A percentile compares a stretch with the other conserved stretches of the same genome.
phyloP scores from a whole-genome alignment of 2,113 vertebrate genomes.

The crab-eating macaque (Macaca fascicularis) region T2T-MFA8v1.1 NC_088379.1:6504001-6504500 shows the following conservation, averaged over 20 bases:
- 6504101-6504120: not conserved
- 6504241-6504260: too few relatives aligned
- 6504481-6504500: not conserved
- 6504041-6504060: rapidly evolving
- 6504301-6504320: not conserved
- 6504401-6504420: not conserved
- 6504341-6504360: too few relatives aligned
- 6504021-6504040: not conserved
- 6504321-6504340: not conserved
- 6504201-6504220: not conserved
- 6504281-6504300: not conserved
- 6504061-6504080: too few relatives aligned
- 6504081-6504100: not conserved
- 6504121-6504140: rapidly evolving
- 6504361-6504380: too few relatives aligned
- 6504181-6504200: rapidly evolving
- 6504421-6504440: not conserved
- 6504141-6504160: not conserved
- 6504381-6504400: not conserved
- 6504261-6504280: not conserved
- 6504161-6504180: not conserved
- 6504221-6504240: not conserved
- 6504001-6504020: not conserved
- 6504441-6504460: not conserved
- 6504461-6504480: not conserved